These are phyloP conservation scores for Mellivora capensis DNA, from an alignment of 2,113 vertebrate genomes.

Conservation along the genomic window DNA sequence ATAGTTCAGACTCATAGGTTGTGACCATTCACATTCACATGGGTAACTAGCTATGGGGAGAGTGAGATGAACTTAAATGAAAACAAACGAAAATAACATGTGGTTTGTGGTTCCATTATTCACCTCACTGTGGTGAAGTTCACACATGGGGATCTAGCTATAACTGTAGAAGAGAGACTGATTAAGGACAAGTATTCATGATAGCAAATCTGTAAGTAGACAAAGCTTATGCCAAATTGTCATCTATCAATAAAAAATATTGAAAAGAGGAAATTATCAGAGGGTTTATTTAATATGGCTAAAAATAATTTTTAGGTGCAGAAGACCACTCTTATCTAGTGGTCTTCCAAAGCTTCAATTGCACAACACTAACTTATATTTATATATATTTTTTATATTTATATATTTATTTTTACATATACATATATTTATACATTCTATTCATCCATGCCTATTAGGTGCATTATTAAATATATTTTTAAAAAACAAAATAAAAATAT, in stretches of 20 bases:
- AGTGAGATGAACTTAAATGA: not conserved
- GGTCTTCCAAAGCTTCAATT: not conserved
- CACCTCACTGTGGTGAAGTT: not conserved
- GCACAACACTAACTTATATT: not conserved
- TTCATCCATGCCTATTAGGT: not conserved
- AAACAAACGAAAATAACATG: not conserved
- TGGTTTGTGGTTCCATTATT: not conserved
- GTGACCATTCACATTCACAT: not conserved
- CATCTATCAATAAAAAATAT: not conserved
- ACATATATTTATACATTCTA: not conserved
- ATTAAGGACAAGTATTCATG: not conserved
- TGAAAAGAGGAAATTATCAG: not conserved
- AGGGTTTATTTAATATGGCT: not conserved
- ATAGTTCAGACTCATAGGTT: rapidly evolving
- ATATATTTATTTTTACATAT: no score
- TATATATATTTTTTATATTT: no score
- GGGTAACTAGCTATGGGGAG: not conserved
- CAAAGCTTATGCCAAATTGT: not conserved
- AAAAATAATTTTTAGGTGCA: not conserved
- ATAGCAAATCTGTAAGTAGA: not conserved
- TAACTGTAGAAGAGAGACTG: not conserved
- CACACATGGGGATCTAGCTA: not conserved
- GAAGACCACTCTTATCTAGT: not conserved
- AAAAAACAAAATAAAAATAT: not conserved
- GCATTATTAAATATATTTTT: not conserved